Conservation (phyloP, 2,113 vertebrate species). For the Limanda limanda region DNA sequence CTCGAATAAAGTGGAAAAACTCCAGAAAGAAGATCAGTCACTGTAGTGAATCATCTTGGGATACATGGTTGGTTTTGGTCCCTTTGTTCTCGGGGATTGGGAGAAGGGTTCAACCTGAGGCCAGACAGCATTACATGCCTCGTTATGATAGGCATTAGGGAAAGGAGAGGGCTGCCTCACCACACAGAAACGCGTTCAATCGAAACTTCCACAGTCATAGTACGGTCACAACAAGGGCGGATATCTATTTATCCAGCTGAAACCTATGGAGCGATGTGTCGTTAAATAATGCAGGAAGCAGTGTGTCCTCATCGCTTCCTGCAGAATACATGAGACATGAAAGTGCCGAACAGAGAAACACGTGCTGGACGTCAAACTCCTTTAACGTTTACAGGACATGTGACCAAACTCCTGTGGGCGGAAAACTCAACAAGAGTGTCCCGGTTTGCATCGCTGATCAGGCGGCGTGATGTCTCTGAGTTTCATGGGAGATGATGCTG, state of each 20-base stretch:
- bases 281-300: constrained; percentile 34
- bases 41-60: constrained; percentile 17
- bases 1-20: background rate
- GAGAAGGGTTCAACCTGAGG: constrained; percentile 17
- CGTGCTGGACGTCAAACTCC: constrained; percentile 18
- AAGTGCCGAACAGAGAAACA: constrained; percentile 36
- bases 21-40: constrained; percentile 10
- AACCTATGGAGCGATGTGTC: background rate
- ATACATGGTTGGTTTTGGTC: constrained; percentile 11
- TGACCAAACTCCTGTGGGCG: background rate
- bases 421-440: background rate
- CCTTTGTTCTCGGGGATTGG: constrained; percentile 23
- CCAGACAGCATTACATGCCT: background rate
- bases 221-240: background rate
- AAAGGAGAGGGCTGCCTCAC: constrained; percentile 4
- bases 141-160: background rate
- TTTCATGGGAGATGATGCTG: constrained; percentile 32
- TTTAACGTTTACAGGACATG: constrained; percentile 18
- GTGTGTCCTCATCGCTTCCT: constrained; percentile 4
- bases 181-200: background rate
- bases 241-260: background rate
- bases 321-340: constrained; percentile 46
- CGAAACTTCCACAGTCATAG: background rate
- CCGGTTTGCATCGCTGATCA: constrained; percentile 23
- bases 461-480: background rate